Conservation (phyloP, 2,888 invertebrate species). For the Torymus tubicola region DNA sequence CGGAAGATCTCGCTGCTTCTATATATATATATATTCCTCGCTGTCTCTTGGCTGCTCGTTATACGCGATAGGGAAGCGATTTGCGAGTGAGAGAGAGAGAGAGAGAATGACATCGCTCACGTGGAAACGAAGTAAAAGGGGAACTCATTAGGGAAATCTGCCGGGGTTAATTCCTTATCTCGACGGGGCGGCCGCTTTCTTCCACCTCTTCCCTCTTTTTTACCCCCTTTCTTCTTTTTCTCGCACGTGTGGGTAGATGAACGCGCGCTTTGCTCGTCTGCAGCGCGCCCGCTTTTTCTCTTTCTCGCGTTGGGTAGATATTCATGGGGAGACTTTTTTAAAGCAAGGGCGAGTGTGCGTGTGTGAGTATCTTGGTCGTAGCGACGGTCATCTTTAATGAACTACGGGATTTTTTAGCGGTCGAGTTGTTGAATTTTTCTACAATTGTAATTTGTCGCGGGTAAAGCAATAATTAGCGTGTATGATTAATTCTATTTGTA, state of each 20-base stretch:
- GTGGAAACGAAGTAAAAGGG: conserved; percentile 63
- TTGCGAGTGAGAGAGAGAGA: conserved; percentile 50
- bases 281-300: too few species aligned
- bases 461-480: too few species aligned
- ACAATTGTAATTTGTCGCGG: too few species aligned
- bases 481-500: too few species aligned
- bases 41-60: conserved; percentile 40
- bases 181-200: conserved; percentile 38
- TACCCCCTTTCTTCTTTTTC: conserved; percentile 20
- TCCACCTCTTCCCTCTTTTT: conserved; percentile 24
- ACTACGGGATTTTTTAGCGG: too few species aligned
- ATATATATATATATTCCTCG: neutral
- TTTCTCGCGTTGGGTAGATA: too few species aligned
- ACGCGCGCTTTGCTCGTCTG: too few species aligned
- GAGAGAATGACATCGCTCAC: conserved; percentile 61
- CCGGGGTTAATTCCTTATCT: conserved; percentile 67
- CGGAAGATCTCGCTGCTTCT: conserved; percentile 15
- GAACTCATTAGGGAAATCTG: conserved; percentile 68
- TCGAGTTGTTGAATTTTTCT: too few species aligned
- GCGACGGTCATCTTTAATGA: too few species aligned
- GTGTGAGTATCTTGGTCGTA: too few species aligned
- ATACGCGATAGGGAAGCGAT: conserved; percentile 16
- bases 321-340: too few species aligned
- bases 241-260: conserved; percentile 2
- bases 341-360: too few species aligned